Base-by-base conservation (phyloP, 2,797 vertebrate genomes). In the Coranthus polyacanthus region DNA sequence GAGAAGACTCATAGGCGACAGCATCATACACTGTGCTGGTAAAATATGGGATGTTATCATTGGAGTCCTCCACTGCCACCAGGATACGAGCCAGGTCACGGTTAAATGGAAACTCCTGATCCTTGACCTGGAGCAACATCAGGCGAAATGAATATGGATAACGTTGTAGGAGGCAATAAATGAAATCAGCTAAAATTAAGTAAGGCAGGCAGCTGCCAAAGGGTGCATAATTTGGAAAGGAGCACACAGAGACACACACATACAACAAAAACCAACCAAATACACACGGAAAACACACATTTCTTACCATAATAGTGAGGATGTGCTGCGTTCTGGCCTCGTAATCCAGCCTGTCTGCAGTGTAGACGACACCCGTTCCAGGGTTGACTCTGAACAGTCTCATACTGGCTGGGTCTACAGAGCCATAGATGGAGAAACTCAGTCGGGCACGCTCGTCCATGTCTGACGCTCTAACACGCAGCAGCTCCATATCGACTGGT, bases 31-130 rank as follows among this genome's bases (percentile, higher is more conserved):
- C 86, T 2, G 95, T 91, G 66, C 91, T 95, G 55, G 96, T 98
- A 91, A 99, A 99, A 93, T 96, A 96, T 0, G 98, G 98, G 0
- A 95, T 91, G 0, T 99, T 98, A 78, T 99, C 97, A 11, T 99
- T 99, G 0, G 94, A 93, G 87, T 99, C 98, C 1, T 96, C 96
- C 75, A 99, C 95, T 0, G 94, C 95, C 52, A 99, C 69, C 37
- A 96, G 46, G 38, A 99, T 85, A 37, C 95, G 94, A 21, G 96
- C 96, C 54, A 96, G 94, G 93, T 97, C 97, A 50, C 97, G 96
- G 84, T 97, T 96, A 43, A 98, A 97, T 12, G 98, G 97, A 68
- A 98, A 96, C 83, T 99, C 97, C 57, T 99, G 97, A 87, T 99
- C 98, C 72, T 98, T 97, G 13, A 99, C 97, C 98, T 99, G 72